Conservation (phyloP, 1,140 invertebrate genomes). For the Aleiodes sp. region DNA sequence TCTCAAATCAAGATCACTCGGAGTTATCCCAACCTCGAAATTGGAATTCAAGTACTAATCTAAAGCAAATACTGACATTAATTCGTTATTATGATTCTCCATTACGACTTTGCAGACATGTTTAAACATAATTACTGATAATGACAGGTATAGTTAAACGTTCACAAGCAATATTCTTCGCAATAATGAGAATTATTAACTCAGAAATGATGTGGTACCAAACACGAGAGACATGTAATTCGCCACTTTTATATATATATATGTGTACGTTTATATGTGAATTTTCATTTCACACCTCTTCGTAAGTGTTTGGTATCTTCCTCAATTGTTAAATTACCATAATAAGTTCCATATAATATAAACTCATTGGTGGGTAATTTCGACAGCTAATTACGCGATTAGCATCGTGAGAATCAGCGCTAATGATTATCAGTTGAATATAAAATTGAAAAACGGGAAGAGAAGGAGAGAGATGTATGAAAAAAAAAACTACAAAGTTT, state of each 20-base stretch:
- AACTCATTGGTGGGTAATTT: not conserved
- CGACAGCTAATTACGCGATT: conserved; percentile 2
- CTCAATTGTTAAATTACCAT: not conserved
- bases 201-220: not conserved
- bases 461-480: conserved; percentile 39
- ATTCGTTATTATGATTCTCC: too few relatives aligned
- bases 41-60: not conserved
- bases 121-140: conserved; percentile 50
- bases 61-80: not conserved
- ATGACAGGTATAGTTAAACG: conserved; percentile 33
- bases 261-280: not conserved
- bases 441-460: conserved; percentile 22
- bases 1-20: too few relatives aligned
- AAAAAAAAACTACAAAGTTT: conserved; percentile 29
- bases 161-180: conserved; percentile 7
- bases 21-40: not conserved
- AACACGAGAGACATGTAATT: not conserved
- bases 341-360: not conserved
- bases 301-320: not conserved
- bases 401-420: not conserved
- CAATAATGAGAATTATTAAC: not conserved
- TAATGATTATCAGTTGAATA: not conserved
- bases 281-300: not conserved
- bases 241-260: too few relatives aligned
- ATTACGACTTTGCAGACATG: not conserved